phyloP scores from a whole-genome alignment of 2,888 invertebrate species.

The Boloria selene region DNA sequence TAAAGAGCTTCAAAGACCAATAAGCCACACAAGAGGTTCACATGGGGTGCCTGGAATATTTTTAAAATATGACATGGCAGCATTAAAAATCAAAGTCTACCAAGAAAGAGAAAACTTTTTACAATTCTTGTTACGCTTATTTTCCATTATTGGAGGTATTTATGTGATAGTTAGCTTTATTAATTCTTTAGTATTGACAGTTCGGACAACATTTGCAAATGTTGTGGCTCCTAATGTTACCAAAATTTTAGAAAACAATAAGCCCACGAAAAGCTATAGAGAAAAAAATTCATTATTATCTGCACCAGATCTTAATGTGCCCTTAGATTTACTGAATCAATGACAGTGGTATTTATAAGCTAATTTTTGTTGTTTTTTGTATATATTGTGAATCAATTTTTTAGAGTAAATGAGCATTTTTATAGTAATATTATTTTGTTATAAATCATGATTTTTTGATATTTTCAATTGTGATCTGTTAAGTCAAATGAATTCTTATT shows the following conservation, averaged over 20 bases:
- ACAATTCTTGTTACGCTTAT: slow-evolving; percentile 92
- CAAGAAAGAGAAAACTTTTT: slow-evolving; percentile 89
- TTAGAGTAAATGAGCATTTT: too few species aligned
- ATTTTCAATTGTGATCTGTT: background rate
- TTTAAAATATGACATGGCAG: slow-evolving; percentile 96
- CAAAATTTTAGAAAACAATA: slow-evolving; percentile 46
- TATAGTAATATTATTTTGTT: background rate
- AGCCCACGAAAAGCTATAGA: slow-evolving; percentile 36
- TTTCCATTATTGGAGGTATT: slow-evolving; percentile 96
- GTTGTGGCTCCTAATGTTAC: slow-evolving; percentile 44
- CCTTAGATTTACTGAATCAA: slow-evolving; percentile 65
- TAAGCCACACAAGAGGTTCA: slow-evolving; percentile 86
- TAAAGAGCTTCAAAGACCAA: slow-evolving; percentile 92
- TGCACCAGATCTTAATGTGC: slow-evolving; percentile 63
- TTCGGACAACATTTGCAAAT: slow-evolving; percentile 53
- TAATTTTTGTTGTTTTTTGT: slow-evolving; percentile 32
- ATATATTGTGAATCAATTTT: slow-evolving; percentile 6
- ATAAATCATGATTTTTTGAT: background rate
- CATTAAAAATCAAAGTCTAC: slow-evolving; percentile 91
- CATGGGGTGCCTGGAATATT: slow-evolving; percentile 97
- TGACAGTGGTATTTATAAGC: slow-evolving; percentile 49
- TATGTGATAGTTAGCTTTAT: slow-evolving; percentile 90
- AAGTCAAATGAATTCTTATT: background rate
- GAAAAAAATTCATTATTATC: slow-evolving; percentile 60
- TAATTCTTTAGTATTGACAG: slow-evolving; percentile 59